These are phyloP conservation scores for Epizoanthus stellaris DNA, from an alignment of 92 coral and sea anemone genomes.

Conservation along the genomic window DNA sequence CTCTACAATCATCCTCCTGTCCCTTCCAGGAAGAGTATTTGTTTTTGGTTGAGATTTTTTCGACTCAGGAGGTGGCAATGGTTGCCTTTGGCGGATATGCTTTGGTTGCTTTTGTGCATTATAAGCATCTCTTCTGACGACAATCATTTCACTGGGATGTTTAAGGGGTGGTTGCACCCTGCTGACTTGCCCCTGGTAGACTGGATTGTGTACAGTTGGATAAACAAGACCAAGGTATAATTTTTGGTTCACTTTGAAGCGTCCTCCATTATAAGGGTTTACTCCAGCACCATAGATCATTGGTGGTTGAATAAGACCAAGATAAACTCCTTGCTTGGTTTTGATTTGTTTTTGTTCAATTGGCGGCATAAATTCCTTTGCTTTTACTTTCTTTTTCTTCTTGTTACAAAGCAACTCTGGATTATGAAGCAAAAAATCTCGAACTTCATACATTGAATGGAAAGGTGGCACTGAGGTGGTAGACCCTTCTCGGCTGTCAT, in stretches of 20 bases:
- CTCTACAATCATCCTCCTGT: slow-evolving; percentile 21
- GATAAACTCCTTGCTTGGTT: slow-evolving; percentile 90
- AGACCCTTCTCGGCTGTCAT: slow-evolving; percentile 27
- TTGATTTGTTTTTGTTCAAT: slow-evolving; percentile 79
- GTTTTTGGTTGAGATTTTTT: slow-evolving; percentile 39
- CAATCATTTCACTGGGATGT: slow-evolving; percentile 62
- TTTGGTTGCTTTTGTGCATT: slow-evolving; percentile 12
- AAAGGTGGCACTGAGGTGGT: slow-evolving; percentile 44
- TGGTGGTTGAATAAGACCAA: slow-evolving; percentile 87
- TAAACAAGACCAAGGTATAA: slow-evolving; percentile 84
- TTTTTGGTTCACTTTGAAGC: slow-evolving; percentile 82
- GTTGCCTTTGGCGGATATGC: slow-evolving; percentile 33
- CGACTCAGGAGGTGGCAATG: slow-evolving; percentile 26
- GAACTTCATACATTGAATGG: slow-evolving; percentile 75
- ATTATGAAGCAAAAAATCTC: slow-evolving; percentile 69
- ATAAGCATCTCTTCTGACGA: slow-evolving; percentile 76
- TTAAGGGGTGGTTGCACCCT: slow-evolving; percentile 29
- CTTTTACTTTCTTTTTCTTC: slow-evolving; percentile 51
- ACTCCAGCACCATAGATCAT: slow-evolving; percentile 73
- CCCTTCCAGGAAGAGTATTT: slow-evolving; percentile 14
- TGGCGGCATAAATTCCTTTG: slow-evolving; percentile 38
- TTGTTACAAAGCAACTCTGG: slow-evolving; percentile 72
- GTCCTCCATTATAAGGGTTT: slow-evolving; percentile 67
- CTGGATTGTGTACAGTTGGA: slow-evolving; percentile 67
- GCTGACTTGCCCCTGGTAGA: slow-evolving; percentile 63